Evolutionary conservation across 2,888 invertebrate genomes (phyloP).

Genomic region (Parapristionchus giblindavisi): DNA sequence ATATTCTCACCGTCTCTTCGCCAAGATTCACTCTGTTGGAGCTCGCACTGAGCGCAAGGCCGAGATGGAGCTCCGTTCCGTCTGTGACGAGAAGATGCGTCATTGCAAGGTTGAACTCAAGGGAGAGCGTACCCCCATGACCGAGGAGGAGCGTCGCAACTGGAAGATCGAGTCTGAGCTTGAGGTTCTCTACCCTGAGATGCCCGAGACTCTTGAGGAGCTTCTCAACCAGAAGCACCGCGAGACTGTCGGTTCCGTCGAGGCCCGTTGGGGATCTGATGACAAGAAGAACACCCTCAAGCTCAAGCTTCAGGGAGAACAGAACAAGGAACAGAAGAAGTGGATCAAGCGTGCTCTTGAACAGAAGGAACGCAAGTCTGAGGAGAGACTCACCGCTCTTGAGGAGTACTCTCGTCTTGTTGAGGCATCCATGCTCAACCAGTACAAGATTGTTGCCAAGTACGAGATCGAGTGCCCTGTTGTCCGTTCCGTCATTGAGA

Average conservation of each 20-base stretch:
- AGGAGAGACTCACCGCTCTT: slow-evolving; percentile 22
- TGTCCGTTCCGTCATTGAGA: slow-evolving; percentile 39
- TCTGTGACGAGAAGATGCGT: slow-evolving; percentile 42
- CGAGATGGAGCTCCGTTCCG: slow-evolving; percentile 40
- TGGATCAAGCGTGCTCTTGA: slow-evolving; percentile 47
- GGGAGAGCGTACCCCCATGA: not conserved
- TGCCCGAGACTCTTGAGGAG: slow-evolving; percentile 43
- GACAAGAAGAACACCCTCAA: slow-evolving; percentile 9
- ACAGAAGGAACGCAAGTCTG: slow-evolving; percentile 38
- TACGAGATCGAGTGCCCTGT: slow-evolving; percentile 44
- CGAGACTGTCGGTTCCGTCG: slow-evolving; percentile 39
- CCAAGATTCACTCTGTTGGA: slow-evolving; percentile 8
- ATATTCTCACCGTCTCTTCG: slow-evolving; percentile 19
- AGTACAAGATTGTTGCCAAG: slow-evolving; percentile 47
- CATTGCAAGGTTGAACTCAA: slow-evolving; percentile 40
- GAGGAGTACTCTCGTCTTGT: slow-evolving; percentile 46
- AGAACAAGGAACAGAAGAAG: slow-evolving; percentile 45
- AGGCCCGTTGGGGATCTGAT: not conserved
- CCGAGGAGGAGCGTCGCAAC: slow-evolving; percentile 39
- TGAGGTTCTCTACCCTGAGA: slow-evolving; percentile 47
- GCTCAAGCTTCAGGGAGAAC: slow-evolving; percentile 16
- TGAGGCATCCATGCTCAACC: slow-evolving; percentile 51
- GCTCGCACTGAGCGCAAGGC: slow-evolving; percentile 26
- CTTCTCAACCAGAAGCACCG: slow-evolving; percentile 49
- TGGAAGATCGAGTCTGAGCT: slow-evolving; percentile 3